phyloP scores from a whole-genome alignment of 2,888 invertebrate genomes.

The Hetaerina titia region DNA sequence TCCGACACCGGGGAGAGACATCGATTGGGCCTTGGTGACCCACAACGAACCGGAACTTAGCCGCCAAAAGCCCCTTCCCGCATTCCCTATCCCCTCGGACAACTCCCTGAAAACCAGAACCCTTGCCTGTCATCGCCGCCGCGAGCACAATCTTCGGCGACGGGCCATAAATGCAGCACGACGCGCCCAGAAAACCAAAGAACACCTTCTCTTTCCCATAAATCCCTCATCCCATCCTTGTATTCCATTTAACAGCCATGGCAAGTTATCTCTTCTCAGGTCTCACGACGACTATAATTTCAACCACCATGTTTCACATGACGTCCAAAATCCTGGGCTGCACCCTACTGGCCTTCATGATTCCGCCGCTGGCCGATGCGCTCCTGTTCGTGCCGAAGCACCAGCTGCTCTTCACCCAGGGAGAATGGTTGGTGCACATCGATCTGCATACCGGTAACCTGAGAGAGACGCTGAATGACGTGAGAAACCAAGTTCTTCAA shows the following conservation, averaged over 20 bases:
- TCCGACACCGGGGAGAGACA: slow-evolving; percentile 1
- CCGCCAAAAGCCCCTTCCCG: background rate
- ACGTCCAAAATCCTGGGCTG: background rate
- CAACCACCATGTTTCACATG: too few relatives aligned
- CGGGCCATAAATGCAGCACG: background rate
- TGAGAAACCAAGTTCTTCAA: background rate
- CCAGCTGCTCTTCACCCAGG: background rate
- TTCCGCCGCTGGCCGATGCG: background rate
- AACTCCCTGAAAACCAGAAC: too few relatives aligned
- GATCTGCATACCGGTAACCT: background rate
- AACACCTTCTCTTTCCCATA: background rate
- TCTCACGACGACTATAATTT: background rate
- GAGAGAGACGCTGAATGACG: background rate
- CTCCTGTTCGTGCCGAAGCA: background rate
- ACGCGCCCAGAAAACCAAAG: background rate
- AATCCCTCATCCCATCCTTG: background rate
- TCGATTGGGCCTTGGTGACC: background rate
- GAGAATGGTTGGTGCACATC: too few relatives aligned
- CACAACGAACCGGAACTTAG: background rate
- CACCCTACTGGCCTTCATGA: background rate
- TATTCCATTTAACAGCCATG: background rate
- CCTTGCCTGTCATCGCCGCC: background rate
- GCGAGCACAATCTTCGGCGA: background rate
- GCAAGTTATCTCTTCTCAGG: background rate
- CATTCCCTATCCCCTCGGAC: too few relatives aligned